Conservation (phyloP, 2,113 vertebrate species). For the Pongo abelii region DNA sequence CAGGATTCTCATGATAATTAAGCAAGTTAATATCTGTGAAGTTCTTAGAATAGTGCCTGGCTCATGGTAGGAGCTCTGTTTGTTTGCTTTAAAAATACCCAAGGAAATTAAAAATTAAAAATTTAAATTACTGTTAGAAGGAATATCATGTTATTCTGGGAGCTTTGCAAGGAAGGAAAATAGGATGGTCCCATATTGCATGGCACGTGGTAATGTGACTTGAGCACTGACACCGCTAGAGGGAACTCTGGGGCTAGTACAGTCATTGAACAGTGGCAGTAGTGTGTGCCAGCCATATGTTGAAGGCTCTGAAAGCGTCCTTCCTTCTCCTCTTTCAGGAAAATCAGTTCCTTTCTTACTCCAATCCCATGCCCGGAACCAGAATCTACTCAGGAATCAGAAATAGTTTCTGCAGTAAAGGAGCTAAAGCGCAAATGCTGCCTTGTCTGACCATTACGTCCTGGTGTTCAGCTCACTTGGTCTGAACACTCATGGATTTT, state of each 20-base stretch:
- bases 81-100: not conserved
- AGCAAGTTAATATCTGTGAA: constrained; percentile 39
- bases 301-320: not conserved
- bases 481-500: not conserved
- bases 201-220: not conserved
- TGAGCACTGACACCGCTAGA: not conserved
- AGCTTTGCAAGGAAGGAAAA: not conserved
- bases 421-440: not conserved
- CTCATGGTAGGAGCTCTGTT: not conserved
- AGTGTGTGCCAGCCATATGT: not conserved
- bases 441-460: not conserved
- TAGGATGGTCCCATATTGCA: not conserved
- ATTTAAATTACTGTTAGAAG: not conserved
- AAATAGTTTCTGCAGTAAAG: not conserved
- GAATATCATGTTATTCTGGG: not conserved
- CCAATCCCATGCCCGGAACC: not conserved
- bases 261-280: not conserved
- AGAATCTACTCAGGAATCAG: not conserved
- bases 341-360: not conserved
- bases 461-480: not conserved
- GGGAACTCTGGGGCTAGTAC: not conserved
- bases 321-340: not conserved
- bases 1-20: constrained; percentile 22
- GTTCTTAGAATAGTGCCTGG: constrained; percentile 25
- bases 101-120: constrained; percentile 47